phyloP scores from a whole-genome alignment of 2,888 invertebrate species.

The Apodemia duryi region DNA sequence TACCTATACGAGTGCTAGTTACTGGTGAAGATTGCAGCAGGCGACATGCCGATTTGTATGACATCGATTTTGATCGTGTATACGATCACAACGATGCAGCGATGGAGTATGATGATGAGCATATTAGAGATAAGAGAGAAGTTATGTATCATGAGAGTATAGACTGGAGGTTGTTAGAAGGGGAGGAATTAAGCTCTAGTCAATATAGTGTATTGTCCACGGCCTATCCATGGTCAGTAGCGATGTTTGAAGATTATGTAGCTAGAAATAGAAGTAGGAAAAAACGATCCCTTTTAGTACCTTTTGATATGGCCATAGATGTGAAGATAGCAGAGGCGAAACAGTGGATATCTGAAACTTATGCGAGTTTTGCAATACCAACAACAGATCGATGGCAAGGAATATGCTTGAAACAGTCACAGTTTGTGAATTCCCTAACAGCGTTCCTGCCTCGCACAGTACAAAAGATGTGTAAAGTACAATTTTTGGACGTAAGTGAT shows the following conservation, averaged over 20 bases:
- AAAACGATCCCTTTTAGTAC: slow-evolving; percentile 66
- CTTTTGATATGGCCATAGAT: slow-evolving; percentile 81
- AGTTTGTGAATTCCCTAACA: slow-evolving; percentile 87
- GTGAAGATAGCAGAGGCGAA: slow-evolving; percentile 86
- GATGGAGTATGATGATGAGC: slow-evolving; percentile 64
- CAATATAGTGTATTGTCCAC: slow-evolving; percentile 68
- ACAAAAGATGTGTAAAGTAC: slow-evolving; percentile 85
- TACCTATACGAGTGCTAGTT: slow-evolving; percentile 87
- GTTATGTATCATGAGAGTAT: slow-evolving; percentile 51
- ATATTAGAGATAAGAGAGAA: slow-evolving; percentile 61
- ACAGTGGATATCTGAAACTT: slow-evolving; percentile 92
- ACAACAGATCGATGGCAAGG: slow-evolving; percentile 89
- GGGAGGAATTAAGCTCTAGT: slow-evolving; percentile 66
- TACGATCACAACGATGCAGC: slow-evolving; percentile 75
- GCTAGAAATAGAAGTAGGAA: slow-evolving; percentile 73
- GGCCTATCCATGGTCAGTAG: slow-evolving; percentile 76
- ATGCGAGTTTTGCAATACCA: slow-evolving; percentile 92
- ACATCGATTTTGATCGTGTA: slow-evolving; percentile 78
- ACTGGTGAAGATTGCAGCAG: slow-evolving; percentile 85
- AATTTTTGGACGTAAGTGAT: slow-evolving; percentile 89
- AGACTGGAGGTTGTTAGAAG: slow-evolving; percentile 72
- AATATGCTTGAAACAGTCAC: slow-evolving; percentile 88
- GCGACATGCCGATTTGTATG: slow-evolving; percentile 80
- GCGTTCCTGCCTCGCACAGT: slow-evolving; percentile 88
- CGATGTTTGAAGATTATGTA: slow-evolving; percentile 73